Evolutionary conservation across 2,888 invertebrate species (phyloP), one percentile per base, ranked within the genome.

Genomic region (Deilephila elpenor): DNA sequence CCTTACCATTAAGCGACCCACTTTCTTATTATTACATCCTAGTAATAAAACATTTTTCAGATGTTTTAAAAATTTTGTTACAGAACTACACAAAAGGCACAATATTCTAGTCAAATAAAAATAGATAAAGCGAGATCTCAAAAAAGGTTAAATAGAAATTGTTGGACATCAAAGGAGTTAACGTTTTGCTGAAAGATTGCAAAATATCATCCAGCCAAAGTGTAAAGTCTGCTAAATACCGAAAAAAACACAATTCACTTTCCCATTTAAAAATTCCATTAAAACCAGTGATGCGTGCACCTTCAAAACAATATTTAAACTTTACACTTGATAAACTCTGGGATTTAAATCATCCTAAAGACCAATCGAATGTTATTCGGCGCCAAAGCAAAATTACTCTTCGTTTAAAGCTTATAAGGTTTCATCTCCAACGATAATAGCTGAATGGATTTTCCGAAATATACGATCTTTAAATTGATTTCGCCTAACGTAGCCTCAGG

Each of bases 241-340:
- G 29, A 64, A 37, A 64, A 37, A 25, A 64, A 32, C 70, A 51
- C 70, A 51, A 70, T 53, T 56, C 51, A 56, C 56, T 56, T 70
- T 56, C 34, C 71, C 59, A 59, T 71, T 71, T 59, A 71, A 71
- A 71, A 71, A 71, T 59, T 59, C 71, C 20, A 71, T 71, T 59
- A 56, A 25, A 34, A 1, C n/a, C 71, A 59, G 71, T 59, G 71
- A 71, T 59, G 59, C 70, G 56, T 71, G 71, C 37, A 71, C 59
- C 71, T 59, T 71, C 71, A 71, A 71, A 71, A 71, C 71, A 71
- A 71, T 71, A 71, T 59, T 59, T 71, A 71, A 71, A 71, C 59
- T 71, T 71, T 37, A 59, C 71, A 59, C 71, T 72, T 61, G 61
- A 72, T 51, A 61, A 44, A 61, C 60, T 61, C 71, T 29, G 59